phyloP scores from a whole-genome alignment of 2,113 vertebrate genomes.

The Clarias magur region DNA sequence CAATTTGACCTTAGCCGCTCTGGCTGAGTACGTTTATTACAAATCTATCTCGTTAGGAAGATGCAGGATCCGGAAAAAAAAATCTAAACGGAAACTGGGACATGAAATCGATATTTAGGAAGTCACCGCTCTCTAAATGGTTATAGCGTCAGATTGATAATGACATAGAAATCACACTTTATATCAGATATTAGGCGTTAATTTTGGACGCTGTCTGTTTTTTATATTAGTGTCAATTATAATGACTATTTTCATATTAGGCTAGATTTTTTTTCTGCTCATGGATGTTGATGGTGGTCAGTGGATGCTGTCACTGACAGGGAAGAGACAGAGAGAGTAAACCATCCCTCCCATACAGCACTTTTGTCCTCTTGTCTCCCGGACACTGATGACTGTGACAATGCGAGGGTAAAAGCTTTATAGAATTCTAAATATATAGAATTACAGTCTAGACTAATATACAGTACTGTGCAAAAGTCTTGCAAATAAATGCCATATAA shows the following conservation, averaged over 20 bases:
- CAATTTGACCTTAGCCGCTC: not conserved
- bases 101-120: conserved; percentile 1
- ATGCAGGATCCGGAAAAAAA: not conserved
- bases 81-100: not conserved
- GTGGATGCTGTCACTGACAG: not conserved
- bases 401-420: not conserved
- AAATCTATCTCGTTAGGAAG: conserved; percentile 4
- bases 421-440: too few relatives aligned
- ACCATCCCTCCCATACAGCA: not conserved
- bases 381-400: not conserved
- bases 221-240: not conserved
- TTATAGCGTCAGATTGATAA: not conserved
- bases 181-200: not conserved
- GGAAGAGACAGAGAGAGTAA: not conserved
- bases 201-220: not conserved
- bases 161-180: too few relatives aligned
- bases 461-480: too few relatives aligned
- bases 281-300: not conserved
- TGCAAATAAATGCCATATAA: too few relatives aligned
- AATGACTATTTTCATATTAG: not conserved
- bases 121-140: not conserved
- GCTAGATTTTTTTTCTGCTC: not conserved
- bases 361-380: not conserved
- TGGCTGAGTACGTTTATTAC: not conserved
- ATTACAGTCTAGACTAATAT: not conserved